Evolutionary conservation across 35 echinoderm and acorn worm species (phyloP), one percentile per base, ranked within the genome.

Genomic region (Holothuria glaberrima): DNA sequence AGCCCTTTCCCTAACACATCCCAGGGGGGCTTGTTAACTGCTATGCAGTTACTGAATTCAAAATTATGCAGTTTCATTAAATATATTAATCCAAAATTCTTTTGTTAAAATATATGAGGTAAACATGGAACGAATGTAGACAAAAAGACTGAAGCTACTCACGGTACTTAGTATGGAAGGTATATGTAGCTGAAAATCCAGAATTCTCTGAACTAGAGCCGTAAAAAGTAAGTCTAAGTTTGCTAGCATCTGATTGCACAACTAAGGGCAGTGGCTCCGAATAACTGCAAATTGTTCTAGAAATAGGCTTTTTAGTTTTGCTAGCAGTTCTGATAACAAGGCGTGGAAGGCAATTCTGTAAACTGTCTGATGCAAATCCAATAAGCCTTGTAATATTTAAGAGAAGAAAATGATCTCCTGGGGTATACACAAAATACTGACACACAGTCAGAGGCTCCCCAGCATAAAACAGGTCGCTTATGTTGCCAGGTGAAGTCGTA

Each of bases 231-330:
- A 96, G 68, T 85, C 78, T 92, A 13, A 96, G 88, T 84, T 96
- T 87, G 32, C 90, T 93, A 30, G 82, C 90, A 48, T 68, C 80
- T 82, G 94, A 96, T 92, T 96, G 94, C 91, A 96, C 94, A 78
- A 96, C 71, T 70, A 90, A 65, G 50, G 94, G 94, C 59, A 96
- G 83, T 65, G 81, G 87, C 65, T 86, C 58, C 60, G 88, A 83
- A 88, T 92, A 74, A 73, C 59, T 80, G 67, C 80, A 87, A 59
- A 87, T 32, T 44, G 60, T 87, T 29, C 66, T 87, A 6, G 65
- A 50, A 67, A 6, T 46, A 87, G 21, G 32, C 44, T 67, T 59
- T 52, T 50, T 87, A 44, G 31, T 32, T 69, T 59, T 87, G 65
- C 85, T 71, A 35, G 76, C 54, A 26, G 68, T 83, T 35, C 33